phyloP scores from a whole-genome alignment of 2,797 vertebrate species.

The Neomorphus geoffroyi region DNA sequence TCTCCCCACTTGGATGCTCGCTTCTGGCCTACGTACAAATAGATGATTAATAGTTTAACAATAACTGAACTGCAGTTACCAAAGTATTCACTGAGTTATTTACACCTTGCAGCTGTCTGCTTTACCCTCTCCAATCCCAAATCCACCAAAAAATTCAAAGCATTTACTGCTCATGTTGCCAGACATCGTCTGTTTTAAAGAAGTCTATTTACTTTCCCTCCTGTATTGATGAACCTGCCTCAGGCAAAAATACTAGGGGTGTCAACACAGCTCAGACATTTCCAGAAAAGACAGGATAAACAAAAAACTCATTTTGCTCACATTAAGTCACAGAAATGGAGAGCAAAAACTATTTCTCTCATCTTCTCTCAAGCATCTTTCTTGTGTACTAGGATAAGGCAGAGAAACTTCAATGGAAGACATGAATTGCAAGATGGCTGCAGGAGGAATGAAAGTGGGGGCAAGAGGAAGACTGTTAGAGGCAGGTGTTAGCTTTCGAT shows the following conservation, averaged over 20 bases:
- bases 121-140: neutral
- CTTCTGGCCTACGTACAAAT: constrained; percentile 68
- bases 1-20: constrained; percentile 56
- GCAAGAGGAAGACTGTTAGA: neutral
- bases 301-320: neutral
- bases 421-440: neutral
- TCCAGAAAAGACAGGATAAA: neutral
- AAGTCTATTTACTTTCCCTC: neutral
- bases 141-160: neutral
- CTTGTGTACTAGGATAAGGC: neutral
- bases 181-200: neutral
- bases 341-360: neutral
- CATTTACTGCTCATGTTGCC: neutral
- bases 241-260: neutral
- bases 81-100: neutral
- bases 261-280: neutral
- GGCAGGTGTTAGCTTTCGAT: neutral
- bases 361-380: neutral
- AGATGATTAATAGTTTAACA: neutral
- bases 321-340: neutral
- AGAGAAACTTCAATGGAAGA: neutral
- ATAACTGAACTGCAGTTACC: neutral
- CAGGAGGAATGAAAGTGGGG: neutral
- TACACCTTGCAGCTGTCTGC: neutral
- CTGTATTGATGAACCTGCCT: neutral